Base-by-base conservation (phyloP, 2,888 invertebrate species). In the Cephus nigrinus region DNA sequence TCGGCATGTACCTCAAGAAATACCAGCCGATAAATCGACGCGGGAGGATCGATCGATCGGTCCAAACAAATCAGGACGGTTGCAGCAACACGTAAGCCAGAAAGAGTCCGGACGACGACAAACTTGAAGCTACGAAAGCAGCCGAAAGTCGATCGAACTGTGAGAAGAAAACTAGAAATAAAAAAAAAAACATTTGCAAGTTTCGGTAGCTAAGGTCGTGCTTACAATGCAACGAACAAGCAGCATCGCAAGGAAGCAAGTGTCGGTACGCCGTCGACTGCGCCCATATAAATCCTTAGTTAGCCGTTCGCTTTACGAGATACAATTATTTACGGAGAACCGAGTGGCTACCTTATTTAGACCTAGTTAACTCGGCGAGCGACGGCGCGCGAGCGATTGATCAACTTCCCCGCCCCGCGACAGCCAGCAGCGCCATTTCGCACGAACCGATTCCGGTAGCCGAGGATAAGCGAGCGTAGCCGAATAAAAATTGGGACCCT, bases 261-360 rank as follows among this genome's bases (percentile, higher is more conserved):
- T 88, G 88, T 88, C 85, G 85, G 84, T 78, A 78, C 84, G 82
- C 84, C 83, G 84, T 82, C 85, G 86, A 84, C 84, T 88, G 88
- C 88, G 86, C 87, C 88, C 88, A 88, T 88, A 88, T 88, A 88
- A 88, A 88, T 87, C 87, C 86, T 86, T 80, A 80, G 86, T 85
- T 86, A 86, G 84, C 87, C 86, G 87, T 85, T 85, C 84, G 85
- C 87, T 86, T 86, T 86, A 87, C 87, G 85, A 87, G 85, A 86
- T 87, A 85, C 87, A 88, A 87, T 88, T 88, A 88, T 87, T 88
- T 88, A 88, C 83, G 74, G 78, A 79, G 75, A 68, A 36, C 55
- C 23, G 74, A 35, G 36, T 32, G 71, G 33, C 15, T 32, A n/a
- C 88, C 88, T 85, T 88, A 88, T 88, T 88, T 87, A 88, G 88